Evolutionary conservation across 2,113 vertebrate genomes (phyloP), one percentile per base, ranked within the genome.

Genomic region (Shinisaurus crocodilurus): DNA sequence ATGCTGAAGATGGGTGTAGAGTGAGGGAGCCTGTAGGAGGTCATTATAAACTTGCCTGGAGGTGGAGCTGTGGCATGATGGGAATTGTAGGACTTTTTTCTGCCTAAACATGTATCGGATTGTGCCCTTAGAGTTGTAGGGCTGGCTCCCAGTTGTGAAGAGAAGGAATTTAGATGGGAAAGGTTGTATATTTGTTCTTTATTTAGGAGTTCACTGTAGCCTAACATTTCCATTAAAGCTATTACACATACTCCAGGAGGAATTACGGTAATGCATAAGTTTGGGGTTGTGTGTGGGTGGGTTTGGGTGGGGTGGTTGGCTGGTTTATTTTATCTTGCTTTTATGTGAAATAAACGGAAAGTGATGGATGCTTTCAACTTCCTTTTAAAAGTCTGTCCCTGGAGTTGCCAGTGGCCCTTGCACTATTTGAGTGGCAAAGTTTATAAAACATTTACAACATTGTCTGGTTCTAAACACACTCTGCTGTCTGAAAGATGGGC

Each of bases 191-290:
- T 86, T 65, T 54, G 74, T 40, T 91, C 90, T 80, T 74, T 48
- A 86, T 85, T 37, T 70, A 88, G 91, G 89, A 87, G 65, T 74
- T 94, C 93, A 91, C 40, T 27, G 72, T 40, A 82, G n/a, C 69
- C 74, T 90, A 95, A 94, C 90, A 94, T 96, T 96, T 95, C 94
- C 92, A 94, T 95, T 94, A 95, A 69, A 82, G 32, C 89, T 20
- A 65, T 65, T 93, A 3, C 6, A 92, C 29, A 20, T 95, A 95
- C 92, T 96, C 92, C 93, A 89, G 77, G 81, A 89, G 92, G 95
- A 88, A 91, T 92, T 91, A 88, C 87, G 86, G 89, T 93, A 94
- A 92, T 94, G 94, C 89, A 90, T 94, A 94, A 92, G 37, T 15
- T 63, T 48, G 37, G 72, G 34, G 12, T 43, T 43, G 3, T 63